Evolutionary conservation across 2,888 invertebrate genomes (phyloP), one percentile per base, ranked within the genome.

Genomic region (Lycia hirtaria): DNA sequence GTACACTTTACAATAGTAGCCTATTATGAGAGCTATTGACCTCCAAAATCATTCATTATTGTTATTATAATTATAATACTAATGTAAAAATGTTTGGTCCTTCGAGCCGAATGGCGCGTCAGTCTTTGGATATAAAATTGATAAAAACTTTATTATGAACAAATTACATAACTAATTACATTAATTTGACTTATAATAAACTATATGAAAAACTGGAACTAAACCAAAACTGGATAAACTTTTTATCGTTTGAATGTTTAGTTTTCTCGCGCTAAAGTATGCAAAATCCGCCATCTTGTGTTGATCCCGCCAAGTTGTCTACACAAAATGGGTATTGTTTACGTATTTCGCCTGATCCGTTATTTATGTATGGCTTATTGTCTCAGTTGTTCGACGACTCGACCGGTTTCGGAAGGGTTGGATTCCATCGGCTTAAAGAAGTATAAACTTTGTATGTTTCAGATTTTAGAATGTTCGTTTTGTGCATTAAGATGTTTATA

Each of bases 281-380:
- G 83, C 80, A 80, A 84, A 83, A 64, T 61, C 55, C 72, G 75
- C 78, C 80, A 80, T 79, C 64, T 78, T 72, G 67, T 59, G 64
- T 40, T 65, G 74, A 82, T 80, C 82, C 76, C 79, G 76, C 77
- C 82, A 81, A 80, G 75, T 85, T 86, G 82, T 78, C 69, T 58
- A 48, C 48, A 41, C 24, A 45, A 33, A 41, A 47, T 41, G 73
- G 68, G 83, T 81, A 91, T 91, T 90, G 92, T 91, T 90, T 89
- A 83, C 87, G 80, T 75, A 75, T 83, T 85, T 83, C 80, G 77
- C 79, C 81, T 82, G 87, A 89, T 88, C 88, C 81, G 80, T 82
- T 90, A 88, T 91, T 91, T 91, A 89, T 89, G 86, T 85, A 33
- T 64, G 79, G 83, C 83, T 87, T 82, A 79, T 75, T 76, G 74